Base-by-base conservation (phyloP, 2,797 vertebrate genomes). In the Botia almorhae region DNA sequence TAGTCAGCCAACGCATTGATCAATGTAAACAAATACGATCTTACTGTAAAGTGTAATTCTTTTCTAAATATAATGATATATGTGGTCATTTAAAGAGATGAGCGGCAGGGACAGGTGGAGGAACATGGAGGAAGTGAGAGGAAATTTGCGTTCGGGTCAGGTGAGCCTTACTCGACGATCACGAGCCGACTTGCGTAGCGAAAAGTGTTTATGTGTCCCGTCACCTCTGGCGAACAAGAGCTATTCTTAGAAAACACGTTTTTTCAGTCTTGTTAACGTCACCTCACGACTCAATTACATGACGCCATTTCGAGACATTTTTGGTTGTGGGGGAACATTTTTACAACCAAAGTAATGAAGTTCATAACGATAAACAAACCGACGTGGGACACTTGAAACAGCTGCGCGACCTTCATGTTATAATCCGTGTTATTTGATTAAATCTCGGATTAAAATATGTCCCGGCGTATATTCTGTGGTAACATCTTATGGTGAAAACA, bases 221-320 rank as follows among this genome's bases (percentile, higher is more conserved):
- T 69, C 84, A 81, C 74, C 68, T 67, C 78, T 60, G 23, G 33
- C 19, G 21, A 29, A 76, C 71, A 76, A 36, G 13, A 58, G 61
- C 81, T 86, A 86, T 84, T 84, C 56, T 82, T 76, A 65, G 80
- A 74, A 26, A 81, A 58, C 4, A 64, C n/a, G 23, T 46, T 79
- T 69, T 74, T 73, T 58, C 33, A 58, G 29, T 33, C 51, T 72
- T 13, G 63, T 84, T 72, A 19, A 50, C 74, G 72, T 84, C 71
- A 81, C 48, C n/a, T 69, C 55, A 60, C 39, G 60, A 46, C 26
- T 69, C 29, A 76, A 51, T 79, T 65, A 80, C 73, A 76, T 70
- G 23, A 76, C 51, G 21, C 61, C 48, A 76, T 79, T 68, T 74
- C 61, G 3, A 70, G 12, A 50, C 46, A 64, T 13, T 10, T 74